Evolutionary conservation across 2,797 vertebrate genomes (phyloP), one percentile per base, ranked within the genome.

Genomic region (Pangasius sanitwongsei): DNA sequence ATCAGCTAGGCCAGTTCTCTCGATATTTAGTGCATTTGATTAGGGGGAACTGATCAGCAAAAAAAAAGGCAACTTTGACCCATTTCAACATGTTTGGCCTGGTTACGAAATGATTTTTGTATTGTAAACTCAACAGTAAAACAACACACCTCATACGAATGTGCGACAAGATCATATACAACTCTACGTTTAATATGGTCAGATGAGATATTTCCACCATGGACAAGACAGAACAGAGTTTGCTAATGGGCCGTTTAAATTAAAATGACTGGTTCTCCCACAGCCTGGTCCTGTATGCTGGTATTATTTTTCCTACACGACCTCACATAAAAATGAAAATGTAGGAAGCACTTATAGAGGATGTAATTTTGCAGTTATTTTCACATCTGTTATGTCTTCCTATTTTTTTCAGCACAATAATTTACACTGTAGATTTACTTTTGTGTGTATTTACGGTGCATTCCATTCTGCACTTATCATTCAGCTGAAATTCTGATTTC

Each of bases 231-330:
- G 53, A 41, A 20, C 23, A 31, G 34, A 31, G 34, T 25, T 48
- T 61, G 37, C 53, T 81, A 48, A 82, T 63, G 61, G n/a, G 65
- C 28, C 15, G 41, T 86, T 85, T 87, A 78, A 86, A 77, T 63
- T n/a, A 48, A 65, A 82, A 67, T 55, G 6, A 63, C 31, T 57
- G 50, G 44, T 80, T 80, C 53, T 80, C 53, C 5, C 37, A 50
- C 74, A 63, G 37, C 15, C 13, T 50, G 72, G 16, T 80, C 8
- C 53, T 2, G 31, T 59, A 82, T 25, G 34, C 34, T 44, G 37
- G 20, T 41, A 6, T 25, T 41, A 63, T 83, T 65, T 48, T n/a
- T 48, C 18, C 59, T n/a, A 65, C 59, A 44, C 37, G 18, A 25
- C 31, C 20, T 81, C 55, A 81, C 55, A 59, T 81, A 44, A 12